Conservation (phyloP, 2,113 vertebrate species). For the Hippoglossus stenolepis region DNA sequence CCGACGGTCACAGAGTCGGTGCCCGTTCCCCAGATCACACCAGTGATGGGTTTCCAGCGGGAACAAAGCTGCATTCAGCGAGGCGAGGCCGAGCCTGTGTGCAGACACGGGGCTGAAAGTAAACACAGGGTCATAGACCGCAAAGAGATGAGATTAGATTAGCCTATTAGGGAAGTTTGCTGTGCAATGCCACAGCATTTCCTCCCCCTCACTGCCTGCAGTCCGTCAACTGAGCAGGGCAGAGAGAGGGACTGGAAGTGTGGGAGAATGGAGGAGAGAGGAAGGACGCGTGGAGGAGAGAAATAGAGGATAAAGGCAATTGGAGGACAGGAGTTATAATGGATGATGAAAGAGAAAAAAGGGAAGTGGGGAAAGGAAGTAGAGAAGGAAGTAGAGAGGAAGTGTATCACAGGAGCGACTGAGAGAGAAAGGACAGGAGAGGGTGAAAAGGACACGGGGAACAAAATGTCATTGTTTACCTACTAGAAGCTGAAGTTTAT, state of each 20-base stretch:
- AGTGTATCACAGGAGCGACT: conserved; percentile 27
- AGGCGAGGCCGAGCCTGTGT: conserved; percentile 56
- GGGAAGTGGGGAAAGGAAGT: neutral
- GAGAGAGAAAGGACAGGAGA: conserved; percentile 18
- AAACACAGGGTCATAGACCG: conserved; percentile 74
- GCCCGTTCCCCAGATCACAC: conserved; percentile 65
- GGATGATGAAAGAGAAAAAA: conserved; percentile 7
- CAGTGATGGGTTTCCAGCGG: conserved; percentile 59
- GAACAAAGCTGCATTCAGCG: conserved; percentile 74
- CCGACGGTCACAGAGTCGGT: conserved; percentile 57
- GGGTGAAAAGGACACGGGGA: conserved; percentile 18
- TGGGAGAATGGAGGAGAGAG: neutral
- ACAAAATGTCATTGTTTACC: conserved; percentile 10
- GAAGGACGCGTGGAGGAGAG: neutral
- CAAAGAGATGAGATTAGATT: conserved; percentile 82
- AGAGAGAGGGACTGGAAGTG: conserved; percentile 21
- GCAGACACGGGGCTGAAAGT: conserved; percentile 78
- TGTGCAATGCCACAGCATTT: conserved; percentile 68
- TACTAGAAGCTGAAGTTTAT: neutral
- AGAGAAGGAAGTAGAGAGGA: conserved; percentile 1
- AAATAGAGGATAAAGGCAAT: neutral
- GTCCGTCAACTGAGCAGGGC: conserved; percentile 50
- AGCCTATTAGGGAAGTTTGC: conserved; percentile 80
- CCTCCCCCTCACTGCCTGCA: conserved; percentile 60
- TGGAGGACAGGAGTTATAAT: neutral